Conservation (phyloP, 1,140 invertebrate genomes). For the Ladona fulva region DNA sequence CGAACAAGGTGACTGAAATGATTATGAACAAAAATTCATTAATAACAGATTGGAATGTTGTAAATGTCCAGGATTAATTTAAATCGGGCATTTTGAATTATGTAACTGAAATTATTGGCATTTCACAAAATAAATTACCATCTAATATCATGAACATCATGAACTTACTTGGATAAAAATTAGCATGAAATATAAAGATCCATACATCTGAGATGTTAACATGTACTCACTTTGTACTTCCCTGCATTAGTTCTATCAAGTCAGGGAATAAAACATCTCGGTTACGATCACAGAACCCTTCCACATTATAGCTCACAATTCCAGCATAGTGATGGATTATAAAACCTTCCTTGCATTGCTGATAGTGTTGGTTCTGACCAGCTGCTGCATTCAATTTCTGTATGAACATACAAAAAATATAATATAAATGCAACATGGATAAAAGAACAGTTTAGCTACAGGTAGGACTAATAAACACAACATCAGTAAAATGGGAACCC, state of each 20-base stretch:
- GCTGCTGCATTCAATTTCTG: constrained; percentile 50
- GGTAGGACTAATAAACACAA: no score
- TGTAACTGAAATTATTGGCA: constrained; percentile 2
- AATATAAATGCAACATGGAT: no score
- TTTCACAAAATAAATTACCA: constrained; percentile 14
- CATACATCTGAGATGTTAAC: neutral
- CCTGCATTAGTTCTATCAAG: constrained; percentile 63
- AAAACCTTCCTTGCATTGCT: constrained; percentile 50
- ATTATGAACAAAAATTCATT: neutral
- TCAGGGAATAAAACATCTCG: constrained; percentile 64
- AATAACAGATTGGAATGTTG: neutral
- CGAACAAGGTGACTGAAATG: constrained; percentile 49
- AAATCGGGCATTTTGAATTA: no score
- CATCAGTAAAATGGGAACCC: no score
- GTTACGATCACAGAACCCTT: constrained; percentile 70
- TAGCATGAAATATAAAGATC: constrained; percentile 3
- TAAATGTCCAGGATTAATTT: neutral
- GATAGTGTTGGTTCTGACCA: constrained; percentile 51
- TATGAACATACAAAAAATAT: constrained; percentile 17
- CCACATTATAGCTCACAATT: constrained; percentile 56
- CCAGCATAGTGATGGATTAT: constrained; percentile 66
- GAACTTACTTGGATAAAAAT: no score
- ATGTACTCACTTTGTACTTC: constrained; percentile 51
- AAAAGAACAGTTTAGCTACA: no score
- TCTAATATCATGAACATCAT: no score